These are phyloP conservation scores for Lycorma delicatula DNA, from an alignment of 1,140 invertebrate species.

Conservation along the genomic window DNA sequence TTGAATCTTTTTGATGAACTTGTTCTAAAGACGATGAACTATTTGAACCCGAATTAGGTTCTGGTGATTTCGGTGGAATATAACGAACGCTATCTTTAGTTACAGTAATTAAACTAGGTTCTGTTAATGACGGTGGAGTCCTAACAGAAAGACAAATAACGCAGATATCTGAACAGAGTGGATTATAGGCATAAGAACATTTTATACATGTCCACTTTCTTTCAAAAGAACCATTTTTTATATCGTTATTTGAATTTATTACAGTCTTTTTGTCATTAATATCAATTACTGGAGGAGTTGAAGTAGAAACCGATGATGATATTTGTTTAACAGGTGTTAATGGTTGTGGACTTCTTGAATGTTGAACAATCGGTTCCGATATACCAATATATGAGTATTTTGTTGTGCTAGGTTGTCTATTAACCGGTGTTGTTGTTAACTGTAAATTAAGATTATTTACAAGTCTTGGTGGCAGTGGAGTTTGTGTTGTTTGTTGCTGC, in stretches of 20 bases:
- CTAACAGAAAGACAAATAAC: slow-evolving; percentile 65
- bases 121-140: slow-evolving; percentile 51
- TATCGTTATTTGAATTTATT: slow-evolving; percentile 22
- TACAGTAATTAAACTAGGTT: slow-evolving; percentile 58
- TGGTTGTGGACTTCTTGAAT: slow-evolving; percentile 34
- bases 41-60: background rate
- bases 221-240: slow-evolving; percentile 38
- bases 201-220: slow-evolving; percentile 80
- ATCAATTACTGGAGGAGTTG: slow-evolving; percentile 10
- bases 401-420: slow-evolving; percentile 19
- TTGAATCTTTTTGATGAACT: slow-evolving; percentile 36
- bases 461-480: slow-evolving; percentile 9
- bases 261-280: slow-evolving; percentile 9
- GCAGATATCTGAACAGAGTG: slow-evolving; percentile 63
- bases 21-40: slow-evolving; percentile 24
- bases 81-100: slow-evolving; percentile 50
- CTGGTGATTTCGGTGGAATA: slow-evolving; percentile 39
- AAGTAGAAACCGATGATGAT: background rate
- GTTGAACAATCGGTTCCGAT: slow-evolving; percentile 32
- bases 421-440: slow-evolving; percentile 18
- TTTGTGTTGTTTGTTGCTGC: slow-evolving; percentile 19
- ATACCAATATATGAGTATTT: slow-evolving; percentile 52
- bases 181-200: slow-evolving; percentile 82
- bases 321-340: slow-evolving; percentile 37
- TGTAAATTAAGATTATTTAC: slow-evolving; percentile 30